phyloP scores from a whole-genome alignment of 2,797 vertebrate species.

The Benthosema pterotum region DNA sequence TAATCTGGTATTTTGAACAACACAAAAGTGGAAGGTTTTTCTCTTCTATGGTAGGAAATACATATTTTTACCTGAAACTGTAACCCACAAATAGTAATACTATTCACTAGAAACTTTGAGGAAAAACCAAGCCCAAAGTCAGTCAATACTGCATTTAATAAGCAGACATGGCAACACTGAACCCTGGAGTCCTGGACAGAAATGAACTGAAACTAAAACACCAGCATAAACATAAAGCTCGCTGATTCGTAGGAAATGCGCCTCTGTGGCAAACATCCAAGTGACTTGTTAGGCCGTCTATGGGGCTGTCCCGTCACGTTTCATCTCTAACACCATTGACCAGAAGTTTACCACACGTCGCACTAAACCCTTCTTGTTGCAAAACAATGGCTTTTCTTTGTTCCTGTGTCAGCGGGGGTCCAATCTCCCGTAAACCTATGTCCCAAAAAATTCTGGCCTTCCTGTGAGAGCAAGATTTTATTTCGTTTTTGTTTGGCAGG shows the following conservation, averaged over 20 bases:
- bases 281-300: slow-evolving; percentile 16
- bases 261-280: neutral
- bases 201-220: neutral
- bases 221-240: no score
- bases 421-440: slow-evolving; percentile 33
- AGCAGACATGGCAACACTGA: no score
- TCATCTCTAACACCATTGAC: slow-evolving; percentile 35
- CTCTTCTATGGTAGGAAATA: no score
- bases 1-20: no score
- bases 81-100: no score
- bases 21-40: no score
- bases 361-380: slow-evolving; percentile 48
- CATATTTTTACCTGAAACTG: no score
- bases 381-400: slow-evolving; percentile 6
- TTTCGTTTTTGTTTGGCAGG: neutral
- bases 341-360: slow-evolving; percentile 28
- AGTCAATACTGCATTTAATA: no score
- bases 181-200: slow-evolving; percentile 13
- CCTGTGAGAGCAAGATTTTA: slow-evolving; percentile 29
- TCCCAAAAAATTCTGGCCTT: slow-evolving; percentile 38
- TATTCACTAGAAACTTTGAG: no score
- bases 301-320: slow-evolving; percentile 23
- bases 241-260: no score
- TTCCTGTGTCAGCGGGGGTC: slow-evolving; percentile 11
- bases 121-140: no score